Percentiles rank a stretch among this genome's conserved stretches.
These are phyloP conservation scores for Laterallus jamaicensis DNA, from an alignment of 2,113 vertebrate genomes.

Conservation along the genomic window DNA sequence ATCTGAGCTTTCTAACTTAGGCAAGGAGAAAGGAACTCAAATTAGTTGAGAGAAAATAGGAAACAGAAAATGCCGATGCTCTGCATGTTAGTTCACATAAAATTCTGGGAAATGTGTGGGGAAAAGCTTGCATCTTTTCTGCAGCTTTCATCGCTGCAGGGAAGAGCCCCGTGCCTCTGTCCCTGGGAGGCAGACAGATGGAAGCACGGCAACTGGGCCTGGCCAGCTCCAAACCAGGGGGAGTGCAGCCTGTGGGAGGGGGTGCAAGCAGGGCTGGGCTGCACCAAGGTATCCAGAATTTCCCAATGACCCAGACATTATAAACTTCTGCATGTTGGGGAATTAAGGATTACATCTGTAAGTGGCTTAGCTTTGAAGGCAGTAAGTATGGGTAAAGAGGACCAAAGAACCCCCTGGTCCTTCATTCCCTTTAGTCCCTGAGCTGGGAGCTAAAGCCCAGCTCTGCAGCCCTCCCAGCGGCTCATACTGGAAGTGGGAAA, in stretches of 20 bases:
- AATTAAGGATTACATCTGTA: slow-evolving; percentile 49
- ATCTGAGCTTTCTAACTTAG: neutral
- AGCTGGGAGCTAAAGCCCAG: neutral
- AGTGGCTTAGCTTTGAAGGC: slow-evolving; percentile 31
- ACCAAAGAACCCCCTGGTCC: neutral
- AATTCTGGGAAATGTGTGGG: neutral
- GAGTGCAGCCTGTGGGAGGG: rapidly evolving
- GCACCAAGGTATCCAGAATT: neutral
- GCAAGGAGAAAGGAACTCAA: neutral
- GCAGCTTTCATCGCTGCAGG: neutral
- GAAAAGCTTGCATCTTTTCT: neutral
- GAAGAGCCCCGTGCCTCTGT: neutral
- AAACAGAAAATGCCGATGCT: neutral
- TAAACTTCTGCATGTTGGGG: neutral
- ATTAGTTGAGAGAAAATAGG: slow-evolving; percentile 1
- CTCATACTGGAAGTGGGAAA: slow-evolving; percentile 21
- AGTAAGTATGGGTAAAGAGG: neutral
- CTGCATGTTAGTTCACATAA: neutral
- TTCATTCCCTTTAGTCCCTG: slow-evolving; percentile 3
- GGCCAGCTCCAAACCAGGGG: rapidly evolving
- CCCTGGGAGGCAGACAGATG: neutral
- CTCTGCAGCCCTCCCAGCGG: neutral
- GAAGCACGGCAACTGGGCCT: rapidly evolving
- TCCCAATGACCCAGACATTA: neutral
- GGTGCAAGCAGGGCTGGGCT: neutral